These are phyloP conservation scores for Ceratoteleas bidentatus DNA, from an alignment of 1,140 invertebrate species.

Conservation along the genomic window DNA sequence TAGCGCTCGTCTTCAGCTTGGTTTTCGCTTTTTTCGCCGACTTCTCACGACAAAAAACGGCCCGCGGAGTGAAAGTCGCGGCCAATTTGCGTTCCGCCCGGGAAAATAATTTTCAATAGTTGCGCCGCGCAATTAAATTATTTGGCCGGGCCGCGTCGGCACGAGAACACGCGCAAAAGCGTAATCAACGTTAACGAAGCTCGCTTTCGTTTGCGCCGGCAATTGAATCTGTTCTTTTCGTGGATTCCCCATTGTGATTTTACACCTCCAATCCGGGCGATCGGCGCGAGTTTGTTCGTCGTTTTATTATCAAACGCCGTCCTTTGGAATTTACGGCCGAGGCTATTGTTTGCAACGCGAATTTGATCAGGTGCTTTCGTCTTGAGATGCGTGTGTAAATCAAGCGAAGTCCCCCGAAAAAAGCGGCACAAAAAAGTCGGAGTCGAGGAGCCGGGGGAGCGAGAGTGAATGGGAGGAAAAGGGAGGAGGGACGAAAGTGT, in stretches of 20 bases:
- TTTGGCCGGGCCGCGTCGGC: conserved; percentile 53
- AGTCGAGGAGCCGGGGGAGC: background rate
- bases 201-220: conserved; percentile 66
- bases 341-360: conserved; percentile 49
- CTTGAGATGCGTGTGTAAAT: conserved; percentile 43
- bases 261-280: conserved; percentile 63
- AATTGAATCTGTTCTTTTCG: conserved; percentile 67
- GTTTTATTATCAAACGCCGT: conserved; percentile 54
- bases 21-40: no score
- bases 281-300: conserved; percentile 48
- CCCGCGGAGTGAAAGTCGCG: conserved; percentile 48
- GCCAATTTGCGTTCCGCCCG: conserved; percentile 54
- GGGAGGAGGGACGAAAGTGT: conserved; percentile 15
- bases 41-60: conserved; percentile 32
- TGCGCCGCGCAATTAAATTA: conserved; percentile 65
- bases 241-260: conserved; percentile 62
- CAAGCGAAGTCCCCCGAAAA: conserved; percentile 6
- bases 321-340: conserved; percentile 37
- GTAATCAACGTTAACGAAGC: conserved; percentile 69
- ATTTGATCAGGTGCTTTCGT: conserved; percentile 55
- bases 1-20: no score
- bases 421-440: background rate
- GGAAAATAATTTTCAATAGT: conserved; percentile 67
- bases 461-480: background rate
- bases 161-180: conserved; percentile 60